Percentiles rank a stretch among this genome's conserved stretches.
phyloP scores from a whole-genome alignment of 1,140 invertebrate genomes.

The Brachionus rubens region DNA sequence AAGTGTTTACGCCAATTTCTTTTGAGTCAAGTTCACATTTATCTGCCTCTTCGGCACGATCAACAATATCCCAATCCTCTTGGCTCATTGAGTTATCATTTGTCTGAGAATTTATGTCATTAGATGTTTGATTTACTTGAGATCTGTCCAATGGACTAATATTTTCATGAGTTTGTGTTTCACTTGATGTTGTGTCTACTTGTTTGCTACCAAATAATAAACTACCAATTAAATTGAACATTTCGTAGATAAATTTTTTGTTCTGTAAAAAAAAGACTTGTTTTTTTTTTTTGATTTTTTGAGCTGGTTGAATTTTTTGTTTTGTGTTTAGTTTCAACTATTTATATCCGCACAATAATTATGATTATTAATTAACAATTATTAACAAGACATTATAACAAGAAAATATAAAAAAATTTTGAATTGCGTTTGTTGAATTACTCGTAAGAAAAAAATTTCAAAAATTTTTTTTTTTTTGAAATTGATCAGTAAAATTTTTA shows the following conservation, averaged over 20 bases:
- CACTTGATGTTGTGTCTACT: not conserved
- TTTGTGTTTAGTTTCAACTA: not conserved
- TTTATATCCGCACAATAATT: slow-evolving; percentile 25
- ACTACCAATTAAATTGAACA: slow-evolving; percentile 32
- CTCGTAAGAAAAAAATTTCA: slow-evolving; percentile 17
- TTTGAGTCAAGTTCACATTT: not conserved
- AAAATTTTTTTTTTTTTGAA: not conserved
- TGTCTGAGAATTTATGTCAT: too few species aligned
- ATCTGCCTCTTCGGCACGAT: not conserved
- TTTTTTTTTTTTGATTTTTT: not conserved
- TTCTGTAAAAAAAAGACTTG: too few species aligned
- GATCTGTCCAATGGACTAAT: not conserved
- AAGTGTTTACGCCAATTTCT: not conserved
- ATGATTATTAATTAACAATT: slow-evolving; percentile 3
- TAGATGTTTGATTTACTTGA: not conserved
- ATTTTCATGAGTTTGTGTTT: not conserved
- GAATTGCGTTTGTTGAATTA: slow-evolving; percentile 31
- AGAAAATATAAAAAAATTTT: not conserved
- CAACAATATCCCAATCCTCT: slow-evolving; percentile 21
- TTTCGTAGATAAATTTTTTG: not conserved
- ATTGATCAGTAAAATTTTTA: not conserved
- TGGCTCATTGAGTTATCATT: not conserved
- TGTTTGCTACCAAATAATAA: not conserved
- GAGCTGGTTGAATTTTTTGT: not conserved
- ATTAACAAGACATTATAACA: slow-evolving; percentile 42